Percentiles rank a stretch among this genome's conserved stretches.
These are phyloP conservation scores for Enteromius thamalakanensis DNA, from an alignment of 2,797 vertebrate species.

Conservation along the genomic window DNA sequence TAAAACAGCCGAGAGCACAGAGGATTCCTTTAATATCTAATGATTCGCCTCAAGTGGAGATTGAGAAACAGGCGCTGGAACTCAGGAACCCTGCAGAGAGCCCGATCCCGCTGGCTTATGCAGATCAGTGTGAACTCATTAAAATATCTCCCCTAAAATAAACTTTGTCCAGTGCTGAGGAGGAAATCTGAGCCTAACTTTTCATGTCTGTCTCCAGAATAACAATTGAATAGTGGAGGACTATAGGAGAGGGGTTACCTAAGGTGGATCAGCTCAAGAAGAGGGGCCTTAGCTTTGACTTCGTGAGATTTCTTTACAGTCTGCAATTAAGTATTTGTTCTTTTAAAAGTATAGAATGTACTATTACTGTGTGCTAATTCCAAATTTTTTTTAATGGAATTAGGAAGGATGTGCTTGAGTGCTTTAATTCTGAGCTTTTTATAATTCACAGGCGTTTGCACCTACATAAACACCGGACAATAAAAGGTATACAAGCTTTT, in stretches of 20 bases:
- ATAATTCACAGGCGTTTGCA: not conserved
- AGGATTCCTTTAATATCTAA: constrained; percentile 47
- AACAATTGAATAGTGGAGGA: constrained; percentile 5
- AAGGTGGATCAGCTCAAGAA: constrained; percentile 26
- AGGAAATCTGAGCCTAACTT: constrained; percentile 44
- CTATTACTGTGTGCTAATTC: not conserved
- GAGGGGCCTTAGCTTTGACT: not conserved
- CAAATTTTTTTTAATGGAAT: not conserved
- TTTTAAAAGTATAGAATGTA: constrained; percentile 6
- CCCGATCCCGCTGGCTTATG: constrained; percentile 66
- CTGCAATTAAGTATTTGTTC: constrained; percentile 1
- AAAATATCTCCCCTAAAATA: constrained; percentile 65
- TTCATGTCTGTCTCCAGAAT: constrained; percentile 31
- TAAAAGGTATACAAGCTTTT: not conserved
- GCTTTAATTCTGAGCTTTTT: not conserved
- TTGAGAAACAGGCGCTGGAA: constrained; percentile 56
- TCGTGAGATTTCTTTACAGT: constrained; percentile 4
- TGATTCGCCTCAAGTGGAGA: constrained; percentile 54
- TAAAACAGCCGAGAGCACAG: constrained; percentile 51
- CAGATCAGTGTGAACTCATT: constrained; percentile 70
- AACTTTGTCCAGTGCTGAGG: constrained; percentile 59
- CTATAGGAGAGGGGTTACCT: constrained; percentile 12
- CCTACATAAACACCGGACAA: not conserved
- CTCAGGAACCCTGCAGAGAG: constrained; percentile 60
- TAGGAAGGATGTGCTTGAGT: not conserved